Evolutionary conservation across 64 coral and sea anemone genomes (phyloP).

Genomic region (Stichodactyla helianthus): DNA sequence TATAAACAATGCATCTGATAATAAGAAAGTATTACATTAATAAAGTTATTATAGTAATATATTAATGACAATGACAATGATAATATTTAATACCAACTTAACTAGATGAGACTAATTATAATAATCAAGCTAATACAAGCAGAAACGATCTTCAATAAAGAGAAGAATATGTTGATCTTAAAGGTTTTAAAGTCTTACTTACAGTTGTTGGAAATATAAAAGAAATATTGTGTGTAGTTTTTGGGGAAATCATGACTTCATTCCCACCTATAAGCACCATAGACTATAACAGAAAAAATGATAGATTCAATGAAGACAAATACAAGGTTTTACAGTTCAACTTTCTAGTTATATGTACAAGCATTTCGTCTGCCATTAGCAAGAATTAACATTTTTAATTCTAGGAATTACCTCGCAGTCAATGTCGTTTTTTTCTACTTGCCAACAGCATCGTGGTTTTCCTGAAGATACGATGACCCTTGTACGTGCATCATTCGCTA

Average conservation of each 20-base stretch:
- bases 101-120: too few species aligned
- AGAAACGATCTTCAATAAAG: too few species aligned
- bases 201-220: constrained; percentile 56
- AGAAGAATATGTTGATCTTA: too few species aligned
- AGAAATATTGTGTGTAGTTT: constrained; percentile 26
- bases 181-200: background rate
- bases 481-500: constrained; percentile 52
- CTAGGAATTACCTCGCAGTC: constrained; percentile 67
- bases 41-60: too few species aligned
- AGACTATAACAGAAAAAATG: constrained; percentile 11
- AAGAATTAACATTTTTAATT: too few species aligned
- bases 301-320: background rate
- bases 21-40: too few species aligned
- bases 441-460: constrained; percentile 78
- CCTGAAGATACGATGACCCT: constrained; percentile 48
- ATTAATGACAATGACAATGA: too few species aligned
- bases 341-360: background rate
- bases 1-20: too few species aligned
- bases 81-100: too few species aligned
- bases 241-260: constrained; percentile 24
- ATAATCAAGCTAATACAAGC: too few species aligned
- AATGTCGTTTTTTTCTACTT: constrained; percentile 60
- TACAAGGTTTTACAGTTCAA: background rate
- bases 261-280: constrained; percentile 63
- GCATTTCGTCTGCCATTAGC: too few species aligned